Evolutionary conservation across 2,113 vertebrate genomes (phyloP), one percentile per base, ranked within the genome.

Genomic region (Tamias sibiricus): DNA sequence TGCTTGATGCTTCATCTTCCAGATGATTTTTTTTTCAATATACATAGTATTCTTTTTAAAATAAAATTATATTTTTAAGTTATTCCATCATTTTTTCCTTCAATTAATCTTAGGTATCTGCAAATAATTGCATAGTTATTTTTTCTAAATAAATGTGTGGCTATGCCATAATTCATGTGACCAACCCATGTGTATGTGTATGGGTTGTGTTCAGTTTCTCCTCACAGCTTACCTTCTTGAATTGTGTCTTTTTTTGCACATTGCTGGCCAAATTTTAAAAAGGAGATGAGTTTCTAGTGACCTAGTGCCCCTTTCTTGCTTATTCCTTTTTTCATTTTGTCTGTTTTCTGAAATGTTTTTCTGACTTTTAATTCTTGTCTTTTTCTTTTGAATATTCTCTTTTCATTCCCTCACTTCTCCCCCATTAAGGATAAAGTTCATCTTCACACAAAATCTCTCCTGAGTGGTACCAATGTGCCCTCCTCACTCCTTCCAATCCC

Each of bases 21-120:
- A 69, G 14, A 32, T 35, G 54, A 24, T 22, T 85, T 68, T 68
- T 68, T 76, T 88, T 52, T 52, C 28, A 2, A 14, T 22, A 82
- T 5, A 3, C 66, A 44, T 22, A 81, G 17, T 72, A 35, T 28
- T 66, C 72, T 42, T 91, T 89, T 42, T 40, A 87, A 87, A 77
- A 42, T 40, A 79, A 95, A 69, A 57, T 75, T 44, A n/a, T 84
- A 81, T 74, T 85, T 66, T 57, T 77, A 83, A 92, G 32, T 68
- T 88, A 88, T 42, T 82, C 54, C 84, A 47, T 74, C 42, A 71
- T n/a, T 90, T 96, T 89, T 90, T 49, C 6, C 90, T 42, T 88
- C 44, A 74, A 62, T 88, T 5, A 54, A 20, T 75, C 52, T 87
- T 66, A 69, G 30, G 8, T 81, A 30, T 52, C 64, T 80, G n/a